phyloP scores from a whole-genome alignment of 2,113 vertebrate species.

The Seriola quinqueradiata region DNA sequence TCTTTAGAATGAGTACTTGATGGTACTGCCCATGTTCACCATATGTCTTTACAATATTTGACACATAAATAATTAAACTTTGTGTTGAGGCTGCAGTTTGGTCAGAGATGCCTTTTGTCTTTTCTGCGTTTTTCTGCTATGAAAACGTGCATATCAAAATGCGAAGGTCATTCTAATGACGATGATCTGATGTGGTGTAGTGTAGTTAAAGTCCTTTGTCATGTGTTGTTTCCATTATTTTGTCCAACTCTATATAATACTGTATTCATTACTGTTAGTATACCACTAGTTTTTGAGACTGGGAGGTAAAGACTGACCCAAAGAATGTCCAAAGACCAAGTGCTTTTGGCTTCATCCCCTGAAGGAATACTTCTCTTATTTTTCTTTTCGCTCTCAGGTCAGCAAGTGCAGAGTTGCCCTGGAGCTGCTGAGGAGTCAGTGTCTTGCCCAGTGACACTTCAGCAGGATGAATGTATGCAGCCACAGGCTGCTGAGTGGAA shows the following conservation, averaged over 20 bases:
- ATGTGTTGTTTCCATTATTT: too few relatives aligned
- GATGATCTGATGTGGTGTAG: not conserved
- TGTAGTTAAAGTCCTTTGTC: too few relatives aligned
- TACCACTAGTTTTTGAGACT: not conserved
- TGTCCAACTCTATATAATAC: too few relatives aligned
- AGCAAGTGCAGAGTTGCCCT: constrained; percentile 7
- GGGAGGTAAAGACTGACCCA: not conserved
- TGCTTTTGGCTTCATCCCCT: not conserved
- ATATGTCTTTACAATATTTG: not conserved
- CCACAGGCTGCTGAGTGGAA: not conserved
- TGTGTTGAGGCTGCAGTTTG: not conserved
- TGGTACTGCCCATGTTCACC: not conserved
- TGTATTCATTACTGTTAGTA: not conserved
- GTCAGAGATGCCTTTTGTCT: not conserved
- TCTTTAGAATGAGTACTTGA: not conserved
- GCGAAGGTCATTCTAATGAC: not conserved
- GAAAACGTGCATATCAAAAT: not conserved
- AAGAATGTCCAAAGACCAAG: not conserved
- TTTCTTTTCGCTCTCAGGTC: not conserved
- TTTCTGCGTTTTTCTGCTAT: not conserved
- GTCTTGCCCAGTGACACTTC: not conserved
- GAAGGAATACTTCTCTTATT: not conserved
- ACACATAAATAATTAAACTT: not conserved
- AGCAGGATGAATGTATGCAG: not conserved
- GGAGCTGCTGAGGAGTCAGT: not conserved